These are phyloP conservation scores for Chrysolina oricalcia DNA, from an alignment of 2,888 invertebrate species.

Conservation along the genomic window DNA sequence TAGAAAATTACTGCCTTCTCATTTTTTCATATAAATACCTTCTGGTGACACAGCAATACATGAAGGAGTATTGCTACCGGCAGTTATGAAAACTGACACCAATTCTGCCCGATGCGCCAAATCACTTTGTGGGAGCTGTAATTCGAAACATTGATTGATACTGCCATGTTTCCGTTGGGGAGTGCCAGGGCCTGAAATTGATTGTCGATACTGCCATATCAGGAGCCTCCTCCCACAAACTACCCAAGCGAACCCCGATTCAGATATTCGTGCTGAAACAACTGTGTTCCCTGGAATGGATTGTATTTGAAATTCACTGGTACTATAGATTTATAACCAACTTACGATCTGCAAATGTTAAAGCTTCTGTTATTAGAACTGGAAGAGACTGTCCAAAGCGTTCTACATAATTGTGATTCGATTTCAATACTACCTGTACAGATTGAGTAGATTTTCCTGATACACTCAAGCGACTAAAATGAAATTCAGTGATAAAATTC, in stretches of 20 bases:
- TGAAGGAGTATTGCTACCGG: conserved; percentile 79
- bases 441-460: conserved; percentile 80
- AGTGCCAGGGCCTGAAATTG: conserved; percentile 64
- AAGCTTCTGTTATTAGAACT: conserved; percentile 90
- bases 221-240: conserved; percentile 89
- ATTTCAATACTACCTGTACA: conserved; percentile 84
- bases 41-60: conserved; percentile 96
- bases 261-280: conserved; percentile 73
- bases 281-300: conserved; percentile 65
- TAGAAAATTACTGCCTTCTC: too few species aligned
- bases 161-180: conserved; percentile 70
- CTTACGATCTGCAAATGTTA: conserved; percentile 85
- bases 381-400: conserved; percentile 88
- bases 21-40: conserved; percentile 71
- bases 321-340: conserved; percentile 9
- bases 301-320: background rate
- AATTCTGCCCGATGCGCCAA: conserved; percentile 91
- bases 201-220: conserved; percentile 85
- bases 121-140: conserved; percentile 93
- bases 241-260: conserved; percentile 75
- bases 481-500: conserved; percentile 1
- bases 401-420: conserved; percentile 83
- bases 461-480: conserved; percentile 73
- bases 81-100: conserved; percentile 80
- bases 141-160: conserved; percentile 84